These are phyloP conservation scores for Saguinus midas DNA, from an alignment of 2,113 vertebrate species.

Conservation along the genomic window DNA sequence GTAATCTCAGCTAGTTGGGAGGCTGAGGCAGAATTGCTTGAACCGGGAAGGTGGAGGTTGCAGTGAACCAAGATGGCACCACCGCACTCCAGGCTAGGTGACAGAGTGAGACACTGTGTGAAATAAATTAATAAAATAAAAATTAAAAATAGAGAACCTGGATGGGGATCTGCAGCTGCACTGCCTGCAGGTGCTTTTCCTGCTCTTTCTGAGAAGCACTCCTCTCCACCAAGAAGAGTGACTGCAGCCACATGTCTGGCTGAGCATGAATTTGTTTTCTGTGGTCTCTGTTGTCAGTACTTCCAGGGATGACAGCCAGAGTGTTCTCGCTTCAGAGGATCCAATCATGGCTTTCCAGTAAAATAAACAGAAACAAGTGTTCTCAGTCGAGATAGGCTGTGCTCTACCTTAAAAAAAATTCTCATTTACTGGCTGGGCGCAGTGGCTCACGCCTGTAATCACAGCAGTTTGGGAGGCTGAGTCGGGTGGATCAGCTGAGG, in stretches of 20 bases:
- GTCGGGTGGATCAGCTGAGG: too few relatives aligned
- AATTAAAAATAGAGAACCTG: too few relatives aligned
- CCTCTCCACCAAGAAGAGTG: neutral
- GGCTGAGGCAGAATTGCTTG: too few relatives aligned
- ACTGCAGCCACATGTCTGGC: neutral
- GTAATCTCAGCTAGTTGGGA: too few relatives aligned
- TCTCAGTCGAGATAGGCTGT: neutral
- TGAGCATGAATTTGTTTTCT: neutral
- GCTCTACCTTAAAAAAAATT: neutral
- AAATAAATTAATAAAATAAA: too few relatives aligned
- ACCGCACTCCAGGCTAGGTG: too few relatives aligned
- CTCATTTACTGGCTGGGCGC: neutral
- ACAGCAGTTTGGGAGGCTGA: too few relatives aligned
- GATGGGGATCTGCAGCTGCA: neutral
- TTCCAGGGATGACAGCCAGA: neutral
- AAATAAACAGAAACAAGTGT: neutral
- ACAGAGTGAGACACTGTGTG: too few relatives aligned
- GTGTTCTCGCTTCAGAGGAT: neutral
- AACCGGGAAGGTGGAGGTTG: too few relatives aligned
- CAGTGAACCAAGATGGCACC: too few relatives aligned
- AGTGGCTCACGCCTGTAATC: too few relatives aligned
- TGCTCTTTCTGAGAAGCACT: neutral
- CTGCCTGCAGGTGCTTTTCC: too few relatives aligned
- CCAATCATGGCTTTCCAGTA: neutral
- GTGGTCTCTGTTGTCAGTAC: neutral